Evolutionary conservation across 2,113 vertebrate species (phyloP).

Genomic region (Brachionichthys hirsutus): DNA sequence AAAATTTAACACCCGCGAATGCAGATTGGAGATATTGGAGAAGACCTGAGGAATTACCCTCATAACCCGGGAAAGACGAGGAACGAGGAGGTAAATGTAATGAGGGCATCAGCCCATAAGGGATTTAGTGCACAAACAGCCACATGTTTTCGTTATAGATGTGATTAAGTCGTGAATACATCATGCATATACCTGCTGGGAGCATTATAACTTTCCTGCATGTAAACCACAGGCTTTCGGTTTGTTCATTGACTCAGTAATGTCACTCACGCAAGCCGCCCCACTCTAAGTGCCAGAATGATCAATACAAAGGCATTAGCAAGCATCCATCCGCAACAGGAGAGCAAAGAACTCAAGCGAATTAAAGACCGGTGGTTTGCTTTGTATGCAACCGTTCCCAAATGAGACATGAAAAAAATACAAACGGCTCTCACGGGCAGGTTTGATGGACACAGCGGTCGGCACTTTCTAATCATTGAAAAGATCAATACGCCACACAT

Average conservation of each 20-base stretch:
- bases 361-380: slow-evolving; percentile 11
- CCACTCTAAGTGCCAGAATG: slow-evolving; percentile 3
- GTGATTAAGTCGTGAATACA: slow-evolving; percentile 32
- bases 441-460: slow-evolving; percentile 43
- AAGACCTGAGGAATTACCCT: slow-evolving; percentile 63
- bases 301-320: slow-evolving; percentile 40
- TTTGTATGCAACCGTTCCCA: slow-evolving; percentile 28
- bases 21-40: slow-evolving; percentile 52
- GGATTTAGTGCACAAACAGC: slow-evolving; percentile 37
- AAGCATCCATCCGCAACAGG: slow-evolving; percentile 35
- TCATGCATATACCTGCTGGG: slow-evolving; percentile 27
- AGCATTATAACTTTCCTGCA: slow-evolving; percentile 7
- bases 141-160: slow-evolving; percentile 16
- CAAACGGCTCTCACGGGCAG: slow-evolving; percentile 43
- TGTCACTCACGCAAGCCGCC: slow-evolving; percentile 2
- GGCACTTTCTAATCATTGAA: slow-evolving; percentile 45
- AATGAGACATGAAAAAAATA: slow-evolving; percentile 44
- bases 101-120: slow-evolving; percentile 23
- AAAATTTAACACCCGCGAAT: slow-evolving; percentile 65
- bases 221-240: slow-evolving; percentile 35
- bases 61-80: slow-evolving; percentile 52
- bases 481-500: slow-evolving; percentile 47
- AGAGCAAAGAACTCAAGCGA: slow-evolving; percentile 24
- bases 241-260: slow-evolving; percentile 26
- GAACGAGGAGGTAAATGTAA: slow-evolving; percentile 46